Base-by-base conservation (phyloP, 2,797 vertebrate species). In the Onychomys leucogaster region DNA sequence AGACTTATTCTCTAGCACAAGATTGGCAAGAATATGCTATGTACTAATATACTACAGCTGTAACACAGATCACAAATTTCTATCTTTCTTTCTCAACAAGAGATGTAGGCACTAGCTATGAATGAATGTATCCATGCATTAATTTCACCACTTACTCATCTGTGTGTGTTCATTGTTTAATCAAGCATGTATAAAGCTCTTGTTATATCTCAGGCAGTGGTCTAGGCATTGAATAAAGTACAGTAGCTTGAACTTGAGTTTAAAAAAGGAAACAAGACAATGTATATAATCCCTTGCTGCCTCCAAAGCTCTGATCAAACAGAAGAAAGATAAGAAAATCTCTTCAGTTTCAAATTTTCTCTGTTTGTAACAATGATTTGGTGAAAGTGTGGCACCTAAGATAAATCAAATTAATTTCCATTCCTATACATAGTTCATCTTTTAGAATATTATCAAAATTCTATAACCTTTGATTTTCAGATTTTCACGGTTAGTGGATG, bases 361-460 rank as follows among this genome's bases (percentile, higher is more conserved):
- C n/a, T 88, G 19, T 94, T 61, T 63, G 43, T 90, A 88, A 29
- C 29, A 71, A 61, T 71, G 65, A 41, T 88, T 94, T 97, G 76
- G 12, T 75, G 46, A 90, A 83, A 67, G 2, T 4, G n/a, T 57
- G 34, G 27, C 55, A 17, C 41, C 19, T 75, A 90, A 95, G 14
- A 32, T 27, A 29, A 55, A 67, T 17, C 43, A 84, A 41, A 59
- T 87, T 89, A 17, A 87, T 52, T 89, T 80, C 80, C 19, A 95
- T 61, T 91, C 55, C 5, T 86, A 77, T 29, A 27, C 4, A 76
- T 29, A 29, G 37, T 88, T 91, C 32, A 34, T 25, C 0, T 84
- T 94, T 86, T 69, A 75, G 49, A 6, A 80, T 63, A 63, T 88
- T 55, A 46, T 63, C 3, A 37, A 85, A 69, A 76, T 80, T 10